phyloP scores from a whole-genome alignment of 2,113 vertebrate species.

The Cinclus mexicanus region DNA sequence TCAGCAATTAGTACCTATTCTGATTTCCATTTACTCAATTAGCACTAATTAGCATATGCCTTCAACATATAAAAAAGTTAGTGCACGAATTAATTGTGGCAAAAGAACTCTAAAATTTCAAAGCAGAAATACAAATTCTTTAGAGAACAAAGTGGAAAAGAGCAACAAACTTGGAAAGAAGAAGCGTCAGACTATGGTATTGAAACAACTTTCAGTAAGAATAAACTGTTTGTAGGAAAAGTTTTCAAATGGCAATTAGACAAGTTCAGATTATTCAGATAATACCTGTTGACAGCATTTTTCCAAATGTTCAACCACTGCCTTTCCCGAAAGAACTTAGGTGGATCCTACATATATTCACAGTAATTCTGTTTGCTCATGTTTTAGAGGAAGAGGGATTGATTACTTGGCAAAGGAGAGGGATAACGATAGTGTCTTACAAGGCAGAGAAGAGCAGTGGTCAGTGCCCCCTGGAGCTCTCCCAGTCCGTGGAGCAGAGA shows the following conservation, averaged over 20 bases:
- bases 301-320: neutral
- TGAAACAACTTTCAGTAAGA: neutral
- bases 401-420: neutral
- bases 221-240: neutral
- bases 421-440: neutral
- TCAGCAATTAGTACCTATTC: neutral
- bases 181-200: neutral
- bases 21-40: neutral
- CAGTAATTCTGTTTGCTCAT: neutral
- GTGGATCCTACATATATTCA: neutral
- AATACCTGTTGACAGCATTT: neutral
- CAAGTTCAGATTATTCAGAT: neutral
- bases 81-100: neutral
- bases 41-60: neutral
- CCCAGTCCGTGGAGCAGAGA: rapidly evolving
- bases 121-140: neutral
- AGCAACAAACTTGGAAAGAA: neutral
- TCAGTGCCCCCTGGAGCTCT: neutral
- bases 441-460: neutral
- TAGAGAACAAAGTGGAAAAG: neutral
- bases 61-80: neutral
- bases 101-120: neutral
- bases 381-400: neutral
- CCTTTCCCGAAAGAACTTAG: neutral
- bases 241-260: neutral